phyloP scores from a whole-genome alignment of 30 jellyfish, hydroid and myxozoan species.

The Pseudorhiza aurosa region DNA sequence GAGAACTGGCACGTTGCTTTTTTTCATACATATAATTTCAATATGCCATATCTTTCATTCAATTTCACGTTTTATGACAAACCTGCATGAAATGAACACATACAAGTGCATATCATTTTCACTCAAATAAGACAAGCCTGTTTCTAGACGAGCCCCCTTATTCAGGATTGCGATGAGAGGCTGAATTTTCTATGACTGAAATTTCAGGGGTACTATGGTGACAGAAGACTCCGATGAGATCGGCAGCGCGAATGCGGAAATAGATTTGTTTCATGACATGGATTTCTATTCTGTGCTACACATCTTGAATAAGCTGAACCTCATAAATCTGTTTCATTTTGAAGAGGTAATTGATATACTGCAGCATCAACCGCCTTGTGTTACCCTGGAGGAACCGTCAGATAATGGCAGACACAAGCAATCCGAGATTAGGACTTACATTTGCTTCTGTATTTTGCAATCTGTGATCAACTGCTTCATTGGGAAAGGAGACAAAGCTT shows the following conservation, averaged over 20 bases:
- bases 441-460: slow-evolving; percentile 51
- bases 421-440: slow-evolving; percentile 34
- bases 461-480: slow-evolving; percentile 9
- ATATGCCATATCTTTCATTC: no score
- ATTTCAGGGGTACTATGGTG: no score
- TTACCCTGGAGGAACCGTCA: background rate
- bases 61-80: no score
- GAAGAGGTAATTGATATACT: slow-evolving; percentile 65
- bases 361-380: slow-evolving; percentile 36
- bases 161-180: no score
- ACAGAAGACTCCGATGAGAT: no score
- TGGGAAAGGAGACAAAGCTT: background rate
- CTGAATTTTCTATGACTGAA: no score
- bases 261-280: slow-evolving; percentile 54
- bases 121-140: no score
- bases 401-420: background rate
- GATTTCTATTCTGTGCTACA: slow-evolving; percentile 60
- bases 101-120: no score
- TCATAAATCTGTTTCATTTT: slow-evolving; percentile 22
- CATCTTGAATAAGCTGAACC: slow-evolving; percentile 60
- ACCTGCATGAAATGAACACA: no score
- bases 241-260: background rate
- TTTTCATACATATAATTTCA: no score
- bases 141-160: no score
- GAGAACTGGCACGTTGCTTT: no score